Evolutionary conservation across 1,140 invertebrate species (phyloP).

Genomic region (Drosophila micromelanica): DNA sequence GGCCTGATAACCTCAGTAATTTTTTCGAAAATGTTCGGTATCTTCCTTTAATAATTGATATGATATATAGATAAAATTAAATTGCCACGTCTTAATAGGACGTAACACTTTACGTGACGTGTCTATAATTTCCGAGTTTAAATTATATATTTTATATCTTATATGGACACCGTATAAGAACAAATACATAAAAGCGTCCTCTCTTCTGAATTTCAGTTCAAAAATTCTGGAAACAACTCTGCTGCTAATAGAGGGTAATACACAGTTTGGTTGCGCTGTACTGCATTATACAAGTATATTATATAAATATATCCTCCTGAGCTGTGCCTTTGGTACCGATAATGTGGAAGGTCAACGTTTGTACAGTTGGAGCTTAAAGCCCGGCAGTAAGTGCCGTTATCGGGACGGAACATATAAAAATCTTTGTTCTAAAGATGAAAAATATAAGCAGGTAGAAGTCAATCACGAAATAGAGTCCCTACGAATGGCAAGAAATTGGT

Average conservation of each 20-base stretch:
- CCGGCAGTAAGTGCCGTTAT: neutral
- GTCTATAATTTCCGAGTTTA: no score
- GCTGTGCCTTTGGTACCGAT: conserved; percentile 41
- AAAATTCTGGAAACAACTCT: neutral
- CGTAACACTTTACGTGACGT: no score
- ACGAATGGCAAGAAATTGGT: neutral
- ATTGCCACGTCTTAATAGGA: no score
- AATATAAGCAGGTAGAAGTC: conserved; percentile 9
- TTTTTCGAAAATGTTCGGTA: no score
- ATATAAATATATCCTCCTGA: conserved; percentile 16
- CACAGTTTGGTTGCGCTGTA: conserved; percentile 35
- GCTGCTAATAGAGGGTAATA: conserved; percentile 42
- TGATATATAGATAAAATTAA: no score
- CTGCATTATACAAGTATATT: neutral
- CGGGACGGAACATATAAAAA: conserved; percentile 16
- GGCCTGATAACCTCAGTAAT: no score
- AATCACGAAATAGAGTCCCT: neutral
- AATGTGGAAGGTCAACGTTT: conserved; percentile 23
- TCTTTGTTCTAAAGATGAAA: conserved; percentile 23
- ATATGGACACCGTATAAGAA: no score
- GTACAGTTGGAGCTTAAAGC: conserved; percentile 27
- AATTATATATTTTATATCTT: no score
- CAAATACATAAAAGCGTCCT: no score
- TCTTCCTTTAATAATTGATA: no score
- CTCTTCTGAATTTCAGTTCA: conserved; percentile 4